Evolutionary conservation across 2,797 vertebrate species (phyloP).

Genomic region (Melanotaenia boesemani): DNA sequence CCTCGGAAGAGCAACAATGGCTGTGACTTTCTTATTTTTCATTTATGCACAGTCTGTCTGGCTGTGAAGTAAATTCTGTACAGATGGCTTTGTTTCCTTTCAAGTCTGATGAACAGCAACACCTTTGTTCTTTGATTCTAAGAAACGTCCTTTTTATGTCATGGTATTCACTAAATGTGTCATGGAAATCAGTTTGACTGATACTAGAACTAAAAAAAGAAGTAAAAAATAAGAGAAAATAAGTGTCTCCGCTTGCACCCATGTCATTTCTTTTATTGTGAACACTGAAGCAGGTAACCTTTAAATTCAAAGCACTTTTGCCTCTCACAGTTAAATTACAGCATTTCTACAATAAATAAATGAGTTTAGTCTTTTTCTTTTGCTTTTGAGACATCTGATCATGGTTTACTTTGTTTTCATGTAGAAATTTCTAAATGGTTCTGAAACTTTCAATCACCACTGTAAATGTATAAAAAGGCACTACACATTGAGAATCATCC

Average conservation of each 20-base stretch:
- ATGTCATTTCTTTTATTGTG: no score
- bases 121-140: background rate
- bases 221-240: no score
- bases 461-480: constrained; percentile 28
- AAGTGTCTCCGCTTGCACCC: no score
- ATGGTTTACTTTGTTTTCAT: background rate
- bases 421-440: background rate
- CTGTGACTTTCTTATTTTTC: background rate
- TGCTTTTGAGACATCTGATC: background rate
- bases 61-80: background rate
- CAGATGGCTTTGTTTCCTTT: background rate
- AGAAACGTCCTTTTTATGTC: background rate
- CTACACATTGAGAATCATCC: constrained; percentile 24
- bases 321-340: background rate
- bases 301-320: background rate
- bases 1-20: background rate
- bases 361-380: background rate
- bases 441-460: constrained; percentile 9
- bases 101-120: background rate
- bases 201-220: no score
- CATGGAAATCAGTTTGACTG: background rate
- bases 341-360: no score
- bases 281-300: background rate
- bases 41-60: background rate
- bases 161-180: background rate